A percentile compares a stretch with the other conserved stretches of the same genome.
phyloP scores from a whole-genome alignment of 2,113 vertebrate genomes.

The Megaceryle torquata region DNA sequence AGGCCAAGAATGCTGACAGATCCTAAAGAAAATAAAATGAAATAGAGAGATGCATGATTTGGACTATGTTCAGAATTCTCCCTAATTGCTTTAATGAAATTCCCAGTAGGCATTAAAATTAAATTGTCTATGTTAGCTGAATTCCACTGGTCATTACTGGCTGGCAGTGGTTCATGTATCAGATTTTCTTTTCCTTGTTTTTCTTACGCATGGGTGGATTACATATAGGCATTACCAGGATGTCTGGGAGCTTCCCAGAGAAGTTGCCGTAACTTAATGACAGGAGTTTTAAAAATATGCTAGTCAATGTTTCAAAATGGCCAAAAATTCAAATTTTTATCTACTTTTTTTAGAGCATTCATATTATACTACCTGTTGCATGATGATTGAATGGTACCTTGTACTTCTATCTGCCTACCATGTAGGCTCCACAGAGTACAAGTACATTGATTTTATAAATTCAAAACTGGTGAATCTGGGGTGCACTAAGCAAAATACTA shows the following conservation, averaged over 20 bases:
- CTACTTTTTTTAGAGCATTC: not conserved
- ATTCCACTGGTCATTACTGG: slow-evolving; percentile 54
- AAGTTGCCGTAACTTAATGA: not conserved
- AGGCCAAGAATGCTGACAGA: slow-evolving; percentile 26
- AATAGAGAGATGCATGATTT: slow-evolving; percentile 27
- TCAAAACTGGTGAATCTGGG: not conserved
- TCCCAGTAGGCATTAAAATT: slow-evolving; percentile 55
- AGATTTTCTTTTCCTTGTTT: slow-evolving; percentile 45
- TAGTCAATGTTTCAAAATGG: not conserved
- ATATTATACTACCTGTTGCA: not conserved
- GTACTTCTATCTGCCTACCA: not conserved
- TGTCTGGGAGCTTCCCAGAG: slow-evolving; percentile 23
- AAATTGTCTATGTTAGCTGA: slow-evolving; percentile 53
- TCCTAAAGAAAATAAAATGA: slow-evolving; percentile 43
- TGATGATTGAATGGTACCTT: not conserved
- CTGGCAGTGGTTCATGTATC: slow-evolving; percentile 35
- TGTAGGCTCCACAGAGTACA: not conserved
- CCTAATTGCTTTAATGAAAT: slow-evolving; percentile 67
- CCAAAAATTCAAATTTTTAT: not conserved
- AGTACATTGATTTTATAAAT: not conserved
- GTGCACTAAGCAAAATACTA: not conserved
- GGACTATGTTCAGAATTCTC: slow-evolving; percentile 33
- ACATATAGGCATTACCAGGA: not conserved
- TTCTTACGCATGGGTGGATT: slow-evolving; percentile 12
- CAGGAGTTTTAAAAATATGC: not conserved